Conservation (phyloP, 2,888 invertebrate species). For the Diarsia rubi region DNA sequence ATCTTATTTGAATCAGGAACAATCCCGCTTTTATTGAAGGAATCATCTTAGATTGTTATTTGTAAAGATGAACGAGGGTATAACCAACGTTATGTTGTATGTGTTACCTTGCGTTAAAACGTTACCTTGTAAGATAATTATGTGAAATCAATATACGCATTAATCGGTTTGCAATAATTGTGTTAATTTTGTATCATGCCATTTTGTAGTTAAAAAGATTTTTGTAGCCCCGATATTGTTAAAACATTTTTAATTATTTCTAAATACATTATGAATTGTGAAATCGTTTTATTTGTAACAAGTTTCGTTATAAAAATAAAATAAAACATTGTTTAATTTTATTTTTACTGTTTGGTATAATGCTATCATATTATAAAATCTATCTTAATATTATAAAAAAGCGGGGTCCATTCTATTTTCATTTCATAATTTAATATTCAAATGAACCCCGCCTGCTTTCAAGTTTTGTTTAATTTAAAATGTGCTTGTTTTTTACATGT, state of each 20-base stretch:
- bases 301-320: no score
- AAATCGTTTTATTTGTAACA: not conserved
- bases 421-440: no score
- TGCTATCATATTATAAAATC: no score
- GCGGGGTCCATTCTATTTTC: no score
- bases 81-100: not conserved
- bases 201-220: not conserved
- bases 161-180: not conserved
- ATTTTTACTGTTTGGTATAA: no score
- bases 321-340: no score
- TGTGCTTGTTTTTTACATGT: no score
- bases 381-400: no score
- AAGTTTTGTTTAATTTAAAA: no score
- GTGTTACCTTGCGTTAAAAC: not conserved
- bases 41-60: not conserved
- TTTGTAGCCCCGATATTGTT: not conserved
- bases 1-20: not conserved
- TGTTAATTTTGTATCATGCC: not conserved
- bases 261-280: not conserved
- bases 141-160: not conserved
- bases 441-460: no score
- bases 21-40: no score
- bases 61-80: not conserved
- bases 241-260: not conserved
- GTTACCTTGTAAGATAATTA: not conserved